Conservation (phyloP, 2,888 invertebrate genomes). For the Rhingia campestris region DNA sequence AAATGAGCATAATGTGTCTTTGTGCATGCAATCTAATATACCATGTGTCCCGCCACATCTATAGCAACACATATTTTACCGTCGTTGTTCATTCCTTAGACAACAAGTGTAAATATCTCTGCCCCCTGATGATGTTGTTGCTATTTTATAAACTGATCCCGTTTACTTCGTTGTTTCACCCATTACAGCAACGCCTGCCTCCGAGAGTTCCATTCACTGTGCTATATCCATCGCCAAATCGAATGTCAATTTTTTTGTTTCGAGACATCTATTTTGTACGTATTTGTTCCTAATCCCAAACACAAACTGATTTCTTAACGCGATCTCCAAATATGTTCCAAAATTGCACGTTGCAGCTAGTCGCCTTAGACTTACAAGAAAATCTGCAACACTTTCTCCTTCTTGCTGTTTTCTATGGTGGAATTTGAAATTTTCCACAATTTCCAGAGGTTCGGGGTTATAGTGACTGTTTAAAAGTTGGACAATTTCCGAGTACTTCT, state of each 20-base stretch:
- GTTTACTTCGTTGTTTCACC: constrained; percentile 17
- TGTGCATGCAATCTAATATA: background rate
- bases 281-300: constrained; percentile 15
- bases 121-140: no score
- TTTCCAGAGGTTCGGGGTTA: constrained; percentile 68
- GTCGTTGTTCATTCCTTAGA: no score
- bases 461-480: background rate
- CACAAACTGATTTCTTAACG: constrained; percentile 75
- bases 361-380: constrained; percentile 68
- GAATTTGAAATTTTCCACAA: constrained; percentile 75
- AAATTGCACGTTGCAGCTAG: constrained; percentile 74
- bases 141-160: background rate
- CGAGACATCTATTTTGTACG: constrained; percentile 75
- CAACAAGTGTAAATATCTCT: no score
- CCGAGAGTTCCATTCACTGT: background rate
- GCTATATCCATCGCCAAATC: constrained; percentile 44
- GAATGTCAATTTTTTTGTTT: constrained; percentile 69
- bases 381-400: constrained; percentile 73
- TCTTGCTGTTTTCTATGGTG: constrained; percentile 73
- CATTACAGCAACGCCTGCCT: background rate
- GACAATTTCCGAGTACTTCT: background rate
- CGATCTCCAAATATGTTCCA: constrained; percentile 74
- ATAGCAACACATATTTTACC: background rate
- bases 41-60: no score
- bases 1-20: background rate